Evolutionary conservation across 2,113 vertebrate genomes (phyloP), one percentile per base, ranked within the genome.

Genomic region (Stigmatopora argus): DNA sequence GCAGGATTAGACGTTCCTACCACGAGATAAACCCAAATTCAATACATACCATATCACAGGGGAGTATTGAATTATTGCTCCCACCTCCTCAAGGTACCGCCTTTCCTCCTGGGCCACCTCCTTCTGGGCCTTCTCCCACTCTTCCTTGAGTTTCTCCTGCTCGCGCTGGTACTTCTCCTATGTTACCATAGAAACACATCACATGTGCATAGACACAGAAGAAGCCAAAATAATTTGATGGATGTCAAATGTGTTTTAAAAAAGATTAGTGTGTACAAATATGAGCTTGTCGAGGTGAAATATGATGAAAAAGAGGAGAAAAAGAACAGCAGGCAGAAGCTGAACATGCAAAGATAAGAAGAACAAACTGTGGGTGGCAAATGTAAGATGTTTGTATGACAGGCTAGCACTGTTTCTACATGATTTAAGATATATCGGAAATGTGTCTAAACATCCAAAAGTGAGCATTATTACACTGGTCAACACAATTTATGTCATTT

Each of bases 51-150:
- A 18, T 49, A 49, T 55, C 10, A 23, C 14, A 14, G 18, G 31
- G 57, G 38, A 11, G 17, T 38, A 17, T 35, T 10, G 13, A 57
- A 49, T 67, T 34, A 65, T 64, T n/a, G 47, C 62, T 71, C 80
- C 66, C 92, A 97, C 97, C 95, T 99, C 94, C 80, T 99, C 94
- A 0, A 97, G 94, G 83, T 95, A 98, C 90, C 92, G 93, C 70
- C 91, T 93, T 34, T 93, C 97, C 73, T 98, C 96, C 72, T 96
- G 95, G 62, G 94, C 94, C 76, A 99, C 97, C 79, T 99, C 97
- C 82, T 88, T 95, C 77, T 98, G 97, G 1, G 97, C 96, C 47
- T 89, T 94, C 86, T 99, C 96, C 97, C 97, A 99, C 80, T 97
- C 96, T 77, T 94, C 91, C 83, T 94, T 97, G 82, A 99, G 90